Evolutionary conservation across 2,113 vertebrate species (phyloP), one percentile per base, ranked within the genome.

Genomic region (Chinchilla lanigera): DNA sequence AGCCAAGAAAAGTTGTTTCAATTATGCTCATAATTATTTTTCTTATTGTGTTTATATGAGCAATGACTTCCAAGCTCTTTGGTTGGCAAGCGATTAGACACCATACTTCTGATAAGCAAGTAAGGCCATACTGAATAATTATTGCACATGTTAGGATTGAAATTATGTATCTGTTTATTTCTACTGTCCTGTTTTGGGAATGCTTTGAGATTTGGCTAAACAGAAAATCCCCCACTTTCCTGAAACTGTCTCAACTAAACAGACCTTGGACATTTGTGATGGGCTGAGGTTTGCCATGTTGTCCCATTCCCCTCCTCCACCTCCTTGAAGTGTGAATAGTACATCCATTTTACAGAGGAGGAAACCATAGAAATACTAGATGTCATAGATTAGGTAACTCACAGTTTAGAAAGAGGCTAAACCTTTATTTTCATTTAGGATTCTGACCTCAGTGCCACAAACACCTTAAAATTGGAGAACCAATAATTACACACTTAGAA

Each of bases 361-460:
- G 44, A 50, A 33, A 65, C 44, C 71, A 22, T 22, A 9, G 33
- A 77, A 77, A 26, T 12, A 3, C 26, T 30, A 14, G 71, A 20
- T 38, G 14, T 38, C 38, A 54, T 5, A 33, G 17, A 73, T 19
- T 28, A 6, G 2, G 2, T 22, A 35, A 38, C 52, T 88, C 63
- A 73, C 22, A 82, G 33, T 11, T 35, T 75, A 58, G 33, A 63
- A 63, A 80, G n/a, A 84, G 60, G 19, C 4, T 75, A 22, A 81
- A 35, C 12, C 16, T 71, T 1, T 52, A 54, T 58, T 92, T 82
- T 38, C 35, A 11, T 19, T 80, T 14, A 52, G 24, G 44, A 58
- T 81, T 82, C 80, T 88, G 22, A 61, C 63, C 54, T 95, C 10
- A 61, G 11, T 84, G 92, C 33, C 63, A 87, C 14, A n/a, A 35